Evolutionary conservation across 2,888 invertebrate species (phyloP).

Genomic region (Pandemis corylana): DNA sequence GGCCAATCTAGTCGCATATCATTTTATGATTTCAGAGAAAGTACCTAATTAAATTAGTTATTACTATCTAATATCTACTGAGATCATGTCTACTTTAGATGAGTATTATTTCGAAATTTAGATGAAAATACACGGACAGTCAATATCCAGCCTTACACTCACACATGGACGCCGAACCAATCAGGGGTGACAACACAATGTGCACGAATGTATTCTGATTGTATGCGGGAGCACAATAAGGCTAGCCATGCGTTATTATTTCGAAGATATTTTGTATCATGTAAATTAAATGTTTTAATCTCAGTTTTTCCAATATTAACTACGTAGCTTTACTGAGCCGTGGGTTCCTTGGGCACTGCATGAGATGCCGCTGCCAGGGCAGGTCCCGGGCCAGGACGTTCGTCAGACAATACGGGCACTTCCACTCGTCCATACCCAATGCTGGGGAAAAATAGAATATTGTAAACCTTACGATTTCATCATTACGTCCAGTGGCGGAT

Average conservation of each 20-base stretch:
- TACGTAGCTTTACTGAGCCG: conserved; percentile 60
- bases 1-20: conserved; percentile 37
- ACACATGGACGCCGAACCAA: conserved; percentile 11
- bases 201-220: not conserved
- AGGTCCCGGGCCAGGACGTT: conserved; percentile 91
- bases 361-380: conserved; percentile 93
- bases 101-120: conserved; percentile 16
- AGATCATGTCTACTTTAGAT: conserved; percentile 26
- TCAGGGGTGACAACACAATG: not conserved
- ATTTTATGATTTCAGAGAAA: conserved; percentile 39
- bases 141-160: conserved; percentile 19
- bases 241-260: conserved; percentile 28
- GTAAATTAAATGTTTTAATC: conserved; percentile 8
- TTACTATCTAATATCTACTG: conserved; percentile 40
- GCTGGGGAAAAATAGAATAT: conserved; percentile 54
- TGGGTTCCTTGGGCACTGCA: conserved; percentile 84
- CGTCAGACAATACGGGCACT: conserved; percentile 94
- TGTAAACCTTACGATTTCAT: no score
- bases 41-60: conserved; percentile 39
- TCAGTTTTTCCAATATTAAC: conserved; percentile 45
- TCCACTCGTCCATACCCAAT: conserved; percentile 86
- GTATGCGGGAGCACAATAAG: conserved; percentile 22
- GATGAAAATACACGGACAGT: conserved; percentile 8
- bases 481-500: no score
- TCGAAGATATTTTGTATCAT: not conserved